A percentile compares a stretch with the other conserved stretches of the same genome.
phyloP scores from a whole-genome alignment of 2,797 vertebrate species.

The Champsocephalus esox region DNA sequence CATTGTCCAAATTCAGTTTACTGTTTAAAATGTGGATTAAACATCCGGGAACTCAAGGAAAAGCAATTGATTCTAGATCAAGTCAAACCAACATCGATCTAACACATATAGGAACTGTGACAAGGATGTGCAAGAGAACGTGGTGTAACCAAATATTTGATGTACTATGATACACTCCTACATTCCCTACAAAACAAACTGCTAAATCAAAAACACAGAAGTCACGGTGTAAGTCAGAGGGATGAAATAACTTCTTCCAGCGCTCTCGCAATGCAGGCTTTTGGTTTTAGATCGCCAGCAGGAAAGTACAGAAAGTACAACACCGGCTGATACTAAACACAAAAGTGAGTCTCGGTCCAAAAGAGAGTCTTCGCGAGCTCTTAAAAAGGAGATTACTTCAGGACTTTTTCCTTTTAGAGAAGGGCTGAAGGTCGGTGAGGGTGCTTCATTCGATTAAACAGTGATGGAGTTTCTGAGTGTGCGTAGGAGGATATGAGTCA shows the following conservation, averaged over 20 bases:
- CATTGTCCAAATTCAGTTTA: no score
- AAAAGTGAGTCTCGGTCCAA: slow-evolving; percentile 29
- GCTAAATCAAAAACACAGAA: slow-evolving; percentile 21
- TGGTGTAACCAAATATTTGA: no score
- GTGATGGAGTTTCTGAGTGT: slow-evolving; percentile 23
- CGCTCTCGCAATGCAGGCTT: slow-evolving; percentile 32
- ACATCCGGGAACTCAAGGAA: no score
- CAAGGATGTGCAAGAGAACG: no score
- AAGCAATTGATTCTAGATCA: no score
- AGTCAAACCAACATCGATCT: no score
- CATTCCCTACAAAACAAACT: background rate
- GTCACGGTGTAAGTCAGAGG: slow-evolving; percentile 23
- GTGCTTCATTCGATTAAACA: slow-evolving; percentile 48
- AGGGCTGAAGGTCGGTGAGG: background rate
- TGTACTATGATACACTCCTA: no score
- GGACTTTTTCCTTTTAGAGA: slow-evolving; percentile 15
- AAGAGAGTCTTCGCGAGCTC: slow-evolving; percentile 12
- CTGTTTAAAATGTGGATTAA: no score
- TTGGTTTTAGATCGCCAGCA: slow-evolving; percentile 30
- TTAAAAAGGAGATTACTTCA: slow-evolving; percentile 10
- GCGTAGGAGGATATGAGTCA: slow-evolving; percentile 56
- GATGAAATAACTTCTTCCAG: slow-evolving; percentile 23
- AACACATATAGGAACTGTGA: no score
- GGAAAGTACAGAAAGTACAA: slow-evolving; percentile 32
- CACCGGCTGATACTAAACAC: background rate